Evolutionary conservation across 2,888 invertebrate genomes (phyloP), one percentile per base, ranked within the genome.

Genomic region (Tipula unca): DNA sequence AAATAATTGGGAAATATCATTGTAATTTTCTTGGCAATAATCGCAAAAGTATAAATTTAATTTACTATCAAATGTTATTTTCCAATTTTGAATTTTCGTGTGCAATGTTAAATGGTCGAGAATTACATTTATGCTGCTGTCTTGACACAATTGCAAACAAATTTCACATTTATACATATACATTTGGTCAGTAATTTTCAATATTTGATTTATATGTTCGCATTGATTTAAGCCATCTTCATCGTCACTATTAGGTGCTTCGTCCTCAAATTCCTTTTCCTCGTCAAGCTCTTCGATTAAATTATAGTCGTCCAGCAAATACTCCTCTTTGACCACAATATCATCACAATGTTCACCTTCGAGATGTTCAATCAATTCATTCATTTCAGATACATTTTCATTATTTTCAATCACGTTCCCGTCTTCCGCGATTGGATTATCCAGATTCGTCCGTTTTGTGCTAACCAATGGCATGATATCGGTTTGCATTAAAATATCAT

Each of bases 1-100:
- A 83, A 83, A 83, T 29, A 83, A 83, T 17, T 83, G 29, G 29
- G 83, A 83, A 17, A 83, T 83, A 83, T 83, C 35, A n/a, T 83
- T 35, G 32, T 2, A 83, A 35, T 83, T 35, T 8, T 29, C 29
- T 20, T 83, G 83, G 17, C 83, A 83, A 32, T 32, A 83, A n/a
- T 83, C 35, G 5, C 83, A 83, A 17, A n/a, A 17, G 32, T 83
- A 83, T 83, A 35, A 6, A 32, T 32, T 29, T n/a, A 35, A n/a
- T 83, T n/a, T 83, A 4, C 5, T 35, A 35, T 29, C 17, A 32
- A 83, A 29, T 6, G 35, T 83, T 4, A 32, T 32, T 5, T 17
- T 83, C 83, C 83, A 83, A 83, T 83, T 83, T 83, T 83, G 83
- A 32, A 17, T 32, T 17, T 32, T 83, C 0, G 32, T 83, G 17